A percentile compares a stretch with the other conserved stretches of the same genome.
These are phyloP conservation scores for Microhierax caerulescens DNA, from an alignment of 2,797 vertebrate genomes.

Conservation along the genomic window DNA sequence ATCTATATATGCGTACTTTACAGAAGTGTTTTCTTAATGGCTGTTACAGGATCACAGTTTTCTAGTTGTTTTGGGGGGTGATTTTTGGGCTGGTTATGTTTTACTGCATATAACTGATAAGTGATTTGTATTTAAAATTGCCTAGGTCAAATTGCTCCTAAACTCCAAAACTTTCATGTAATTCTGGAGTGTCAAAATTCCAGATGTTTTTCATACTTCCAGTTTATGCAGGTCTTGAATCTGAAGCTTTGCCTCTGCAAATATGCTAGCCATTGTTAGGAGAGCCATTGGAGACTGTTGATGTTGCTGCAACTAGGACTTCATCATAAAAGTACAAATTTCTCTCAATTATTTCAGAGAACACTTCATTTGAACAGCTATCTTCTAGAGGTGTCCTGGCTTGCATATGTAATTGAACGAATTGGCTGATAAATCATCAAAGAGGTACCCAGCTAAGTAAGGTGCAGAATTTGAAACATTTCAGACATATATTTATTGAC, in stretches of 20 bases:
- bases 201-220: background rate
- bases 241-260: background rate
- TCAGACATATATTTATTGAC: background rate
- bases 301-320: background rate
- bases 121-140: background rate
- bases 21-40: background rate
- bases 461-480: background rate
- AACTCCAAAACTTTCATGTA: background rate
- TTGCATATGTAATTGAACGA: background rate
- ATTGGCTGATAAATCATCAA: background rate
- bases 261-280: background rate
- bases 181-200: background rate
- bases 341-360: background rate
- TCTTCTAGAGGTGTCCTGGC: background rate
- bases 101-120: background rate
- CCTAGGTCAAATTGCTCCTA: background rate
- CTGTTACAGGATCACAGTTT: background rate
- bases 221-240: background rate
- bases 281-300: background rate
- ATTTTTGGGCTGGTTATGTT: background rate
- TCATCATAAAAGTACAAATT: background rate
- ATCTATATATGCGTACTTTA: accelerated
- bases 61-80: accelerated
- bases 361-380: background rate
- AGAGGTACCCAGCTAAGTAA: background rate